Evolutionary conservation across 1,140 invertebrate genomes (phyloP).

Genomic region (Aleiodes sp.): DNA sequence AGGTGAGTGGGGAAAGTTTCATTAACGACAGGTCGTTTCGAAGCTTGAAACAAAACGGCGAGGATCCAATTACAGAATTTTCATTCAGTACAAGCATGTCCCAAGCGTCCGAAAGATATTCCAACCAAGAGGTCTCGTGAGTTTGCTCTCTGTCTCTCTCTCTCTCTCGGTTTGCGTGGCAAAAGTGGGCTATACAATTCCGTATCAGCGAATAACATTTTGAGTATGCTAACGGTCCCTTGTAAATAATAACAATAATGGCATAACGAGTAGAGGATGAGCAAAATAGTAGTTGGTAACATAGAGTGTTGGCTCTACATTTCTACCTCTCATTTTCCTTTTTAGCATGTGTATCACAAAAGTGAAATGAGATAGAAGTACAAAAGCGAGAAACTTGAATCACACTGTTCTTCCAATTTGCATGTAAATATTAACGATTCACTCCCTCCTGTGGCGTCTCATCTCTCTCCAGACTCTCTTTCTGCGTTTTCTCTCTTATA

Average conservation of each 20-base stretch:
- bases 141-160: not conserved
- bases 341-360: not conserved
- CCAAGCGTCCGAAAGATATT: conserved; percentile 6
- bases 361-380: not conserved
- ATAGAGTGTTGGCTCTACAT: not conserved
- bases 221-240: not conserved
- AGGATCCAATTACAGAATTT: conserved; percentile 22
- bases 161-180: too few species aligned
- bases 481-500: not conserved
- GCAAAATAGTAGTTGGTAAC: not conserved
- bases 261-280: not conserved
- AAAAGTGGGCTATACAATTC: not conserved
- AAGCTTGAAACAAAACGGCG: not conserved
- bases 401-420: not conserved
- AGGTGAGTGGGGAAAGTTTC: not conserved
- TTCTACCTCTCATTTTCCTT: not conserved
- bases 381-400: not conserved
- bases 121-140: conserved; percentile 4
- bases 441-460: too few species aligned
- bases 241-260: conserved; percentile 13
- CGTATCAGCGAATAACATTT: conserved; percentile 14
- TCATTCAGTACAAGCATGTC: conserved; percentile 14
- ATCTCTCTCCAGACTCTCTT: not conserved
- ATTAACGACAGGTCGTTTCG: conserved; percentile 5
- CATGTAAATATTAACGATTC: not conserved